Evolutionary conservation across 2,113 vertebrate species (phyloP).

Genomic region (Meles meles): DNA sequence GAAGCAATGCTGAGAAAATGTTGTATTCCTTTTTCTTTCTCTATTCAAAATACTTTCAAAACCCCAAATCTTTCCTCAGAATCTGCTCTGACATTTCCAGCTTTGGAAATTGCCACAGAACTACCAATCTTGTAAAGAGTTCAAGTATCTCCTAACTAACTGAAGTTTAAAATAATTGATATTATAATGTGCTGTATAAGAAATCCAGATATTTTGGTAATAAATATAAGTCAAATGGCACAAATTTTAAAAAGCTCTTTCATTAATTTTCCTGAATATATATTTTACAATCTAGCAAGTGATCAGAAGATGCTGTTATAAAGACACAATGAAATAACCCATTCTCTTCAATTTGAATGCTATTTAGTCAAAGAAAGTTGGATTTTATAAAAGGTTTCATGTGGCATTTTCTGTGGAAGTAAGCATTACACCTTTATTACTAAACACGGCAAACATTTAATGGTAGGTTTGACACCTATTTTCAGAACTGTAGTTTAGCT

Average conservation of each 20-base stretch:
- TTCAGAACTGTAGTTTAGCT: not conserved
- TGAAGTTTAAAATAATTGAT: constrained; percentile 2
- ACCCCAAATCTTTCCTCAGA: not conserved
- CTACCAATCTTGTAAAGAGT: not conserved
- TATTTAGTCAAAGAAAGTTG: not conserved
- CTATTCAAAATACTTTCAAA: constrained; percentile 69
- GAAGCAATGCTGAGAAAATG: constrained; percentile 71
- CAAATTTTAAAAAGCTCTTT: constrained; percentile 37
- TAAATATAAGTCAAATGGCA: constrained; percentile 24
- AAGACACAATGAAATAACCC: not conserved
- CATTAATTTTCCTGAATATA: not conserved
- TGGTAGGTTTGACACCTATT: not conserved
- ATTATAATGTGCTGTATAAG: not conserved
- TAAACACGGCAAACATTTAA: not conserved
- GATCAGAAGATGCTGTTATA: not conserved
- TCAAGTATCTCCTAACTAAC: not conserved
- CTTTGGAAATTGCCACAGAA: not conserved
- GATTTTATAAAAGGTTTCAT: not conserved
- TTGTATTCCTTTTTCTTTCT: constrained; percentile 63
- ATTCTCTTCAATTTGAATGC: not conserved
- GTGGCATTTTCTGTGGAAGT: not conserved
- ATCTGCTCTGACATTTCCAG: not conserved
- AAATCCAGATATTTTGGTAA: constrained; percentile 1
- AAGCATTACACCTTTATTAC: not conserved
- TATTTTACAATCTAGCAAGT: not conserved